These are phyloP conservation scores for Intellagama lesueurii DNA, from an alignment of 2,797 vertebrate genomes.

Conservation along the genomic window DNA sequence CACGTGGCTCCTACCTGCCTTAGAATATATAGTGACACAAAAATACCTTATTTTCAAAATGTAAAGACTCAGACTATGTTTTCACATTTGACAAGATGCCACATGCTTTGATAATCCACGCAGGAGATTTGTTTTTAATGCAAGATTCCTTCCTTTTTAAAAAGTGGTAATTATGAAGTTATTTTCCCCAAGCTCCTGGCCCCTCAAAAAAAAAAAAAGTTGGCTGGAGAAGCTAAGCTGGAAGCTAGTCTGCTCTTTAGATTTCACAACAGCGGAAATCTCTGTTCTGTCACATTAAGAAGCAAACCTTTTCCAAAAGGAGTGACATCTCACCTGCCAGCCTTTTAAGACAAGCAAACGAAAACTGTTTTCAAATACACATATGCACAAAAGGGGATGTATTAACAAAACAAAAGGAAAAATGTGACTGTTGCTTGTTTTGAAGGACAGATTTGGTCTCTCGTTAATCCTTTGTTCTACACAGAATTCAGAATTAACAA, in stretches of 20 bases:
- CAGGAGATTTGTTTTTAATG: conserved; percentile 64
- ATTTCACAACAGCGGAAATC: not conserved
- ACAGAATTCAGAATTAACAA: too few relatives aligned
- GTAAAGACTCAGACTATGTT: conserved; percentile 35
- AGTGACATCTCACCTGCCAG: not conserved
- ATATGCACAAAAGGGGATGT: too few relatives aligned
- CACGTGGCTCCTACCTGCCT: not conserved
- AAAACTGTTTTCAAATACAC: not conserved
- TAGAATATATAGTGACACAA: conserved; percentile 43
- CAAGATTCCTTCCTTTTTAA: conserved; percentile 69
- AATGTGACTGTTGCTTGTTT: not conserved
- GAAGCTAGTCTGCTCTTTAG: not conserved
- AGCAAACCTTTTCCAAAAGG: not conserved
- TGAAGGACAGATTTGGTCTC: not conserved
- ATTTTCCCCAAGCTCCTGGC: conserved; percentile 45
- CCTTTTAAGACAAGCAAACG: not conserved
- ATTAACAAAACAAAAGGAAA: not conserved
- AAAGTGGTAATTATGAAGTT: conserved; percentile 51
- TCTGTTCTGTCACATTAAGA: conserved; percentile 9
- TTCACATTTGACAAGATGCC: conserved; percentile 71
- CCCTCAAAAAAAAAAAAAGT: conserved; percentile 11
- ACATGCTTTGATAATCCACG: conserved; percentile 70
- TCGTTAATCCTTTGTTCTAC: too few relatives aligned
- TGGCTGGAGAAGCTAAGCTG: conserved; percentile 23
- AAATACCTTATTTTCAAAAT: conserved; percentile 48